Conservation (phyloP, 2,797 vertebrate species). For the Cottoperca gobio region DNA sequence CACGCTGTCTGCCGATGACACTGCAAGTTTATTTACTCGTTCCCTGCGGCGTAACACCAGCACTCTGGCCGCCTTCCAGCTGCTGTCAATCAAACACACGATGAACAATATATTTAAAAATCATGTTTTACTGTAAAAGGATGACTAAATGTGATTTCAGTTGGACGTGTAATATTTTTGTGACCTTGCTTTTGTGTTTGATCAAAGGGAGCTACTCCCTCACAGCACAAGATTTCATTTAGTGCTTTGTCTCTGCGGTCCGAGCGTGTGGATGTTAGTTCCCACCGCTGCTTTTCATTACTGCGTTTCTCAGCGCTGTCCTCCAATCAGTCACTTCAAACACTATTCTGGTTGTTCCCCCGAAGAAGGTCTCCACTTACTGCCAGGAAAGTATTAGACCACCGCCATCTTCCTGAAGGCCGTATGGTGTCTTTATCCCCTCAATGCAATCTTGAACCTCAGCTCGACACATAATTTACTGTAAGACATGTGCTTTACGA, state of each 20-base stretch:
- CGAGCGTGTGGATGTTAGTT: conserved; percentile 30
- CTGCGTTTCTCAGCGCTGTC: conserved; percentile 43
- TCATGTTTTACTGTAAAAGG: too few relatives aligned
- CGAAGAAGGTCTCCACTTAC: conserved; percentile 49
- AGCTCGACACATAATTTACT: conserved; percentile 37
- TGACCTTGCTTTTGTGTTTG: conserved; percentile 12
- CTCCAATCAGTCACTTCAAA: conserved; percentile 68
- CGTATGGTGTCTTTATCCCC: conserved; percentile 40
- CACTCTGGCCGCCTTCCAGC: not conserved
- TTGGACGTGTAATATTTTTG: not conserved
- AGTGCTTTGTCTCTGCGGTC: conserved; percentile 31
- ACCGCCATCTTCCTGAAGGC: conserved; percentile 51
- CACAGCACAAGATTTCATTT: conserved; percentile 18
- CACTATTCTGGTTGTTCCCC: conserved; percentile 65
- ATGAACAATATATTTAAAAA: not conserved
- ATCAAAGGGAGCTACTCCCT: conserved; percentile 28
- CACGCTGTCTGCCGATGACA: not conserved
- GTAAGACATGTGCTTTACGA: conserved; percentile 21
- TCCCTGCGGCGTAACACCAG: not conserved
- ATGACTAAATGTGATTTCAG: not conserved
- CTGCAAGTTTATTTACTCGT: not conserved
- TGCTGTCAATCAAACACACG: conserved; percentile 12
- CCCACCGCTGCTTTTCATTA: conserved; percentile 71
- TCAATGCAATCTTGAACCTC: conserved; percentile 37
- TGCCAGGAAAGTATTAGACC: conserved; percentile 76